Conservation (phyloP, 2,797 vertebrate genomes). For the Alectoris magna region DNA sequence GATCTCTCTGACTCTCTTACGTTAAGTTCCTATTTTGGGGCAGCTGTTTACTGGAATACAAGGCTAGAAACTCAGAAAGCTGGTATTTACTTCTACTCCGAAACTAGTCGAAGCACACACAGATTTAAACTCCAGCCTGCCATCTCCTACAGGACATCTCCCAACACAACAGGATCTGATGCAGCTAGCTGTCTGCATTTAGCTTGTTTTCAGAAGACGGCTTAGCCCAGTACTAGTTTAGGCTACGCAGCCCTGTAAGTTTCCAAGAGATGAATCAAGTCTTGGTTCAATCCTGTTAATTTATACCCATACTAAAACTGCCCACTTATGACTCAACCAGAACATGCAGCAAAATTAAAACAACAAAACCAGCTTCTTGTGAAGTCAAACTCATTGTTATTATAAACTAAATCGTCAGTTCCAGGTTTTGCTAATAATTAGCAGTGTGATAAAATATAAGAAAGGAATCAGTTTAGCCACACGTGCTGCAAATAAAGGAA, state of each 20-base stretch:
- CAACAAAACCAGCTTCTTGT: background rate
- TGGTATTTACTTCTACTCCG: constrained; percentile 4
- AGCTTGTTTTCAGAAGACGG: background rate
- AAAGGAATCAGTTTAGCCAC: background rate
- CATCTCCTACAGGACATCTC: background rate
- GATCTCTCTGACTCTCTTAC: background rate
- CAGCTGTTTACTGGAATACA: background rate
- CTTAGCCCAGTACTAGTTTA: background rate
- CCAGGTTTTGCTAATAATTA: background rate
- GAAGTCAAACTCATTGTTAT: background rate
- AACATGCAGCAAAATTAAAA: background rate
- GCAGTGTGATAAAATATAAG: background rate
- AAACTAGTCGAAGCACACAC: background rate
- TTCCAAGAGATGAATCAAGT: background rate
- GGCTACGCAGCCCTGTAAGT: background rate
- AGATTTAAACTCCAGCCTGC: background rate
- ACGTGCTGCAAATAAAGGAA: no score
- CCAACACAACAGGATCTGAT: background rate
- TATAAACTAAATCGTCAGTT: background rate
- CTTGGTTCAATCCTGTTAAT: background rate
- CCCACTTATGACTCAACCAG: background rate
- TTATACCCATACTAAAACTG: background rate
- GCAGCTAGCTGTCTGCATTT: background rate
- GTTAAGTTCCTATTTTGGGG: background rate
- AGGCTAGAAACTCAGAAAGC: background rate